A percentile compares a stretch with the other conserved stretches of the same genome.
phyloP scores from a whole-genome alignment of 2,888 invertebrate genomes.

The Pammene aurita region DNA sequence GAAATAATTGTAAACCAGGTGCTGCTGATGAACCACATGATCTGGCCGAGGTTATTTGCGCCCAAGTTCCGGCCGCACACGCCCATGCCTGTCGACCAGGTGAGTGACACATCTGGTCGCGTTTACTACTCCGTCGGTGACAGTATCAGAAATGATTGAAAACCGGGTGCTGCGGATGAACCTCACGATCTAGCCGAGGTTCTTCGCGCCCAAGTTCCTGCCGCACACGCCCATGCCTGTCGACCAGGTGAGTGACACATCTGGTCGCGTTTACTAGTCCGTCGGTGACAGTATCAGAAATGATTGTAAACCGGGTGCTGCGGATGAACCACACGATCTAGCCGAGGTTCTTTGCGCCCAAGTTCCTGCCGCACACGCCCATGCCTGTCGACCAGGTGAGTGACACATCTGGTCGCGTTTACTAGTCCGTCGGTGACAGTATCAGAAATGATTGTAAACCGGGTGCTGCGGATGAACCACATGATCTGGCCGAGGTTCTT shows the following conservation, averaged over 20 bases:
- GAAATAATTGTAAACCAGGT: conserved; percentile 64
- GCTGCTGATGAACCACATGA: conserved; percentile 86
- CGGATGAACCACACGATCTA: conserved; percentile 87
- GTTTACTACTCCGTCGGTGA: too few relatives aligned
- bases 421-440: too few relatives aligned
- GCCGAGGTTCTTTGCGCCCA: conserved; percentile 75
- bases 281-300: too few relatives aligned
- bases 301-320: conserved; percentile 74
- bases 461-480: conserved; percentile 88
- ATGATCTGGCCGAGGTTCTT: conserved; percentile 83
- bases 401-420: too few relatives aligned
- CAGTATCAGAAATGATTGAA: too few relatives aligned
- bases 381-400: conserved; percentile 54
- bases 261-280: too few relatives aligned
- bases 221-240: conserved; percentile 58
- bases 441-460: too few relatives aligned
- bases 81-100: conserved; percentile 57
- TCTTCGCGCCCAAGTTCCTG: conserved; percentile 64
- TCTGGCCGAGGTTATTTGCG: conserved; percentile 80
- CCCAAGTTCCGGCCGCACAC: conserved; percentile 56
- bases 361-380: conserved; percentile 54
- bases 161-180: conserved; percentile 87
- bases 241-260: conserved; percentile 42
- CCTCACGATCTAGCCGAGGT: conserved; percentile 84
- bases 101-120: background rate